Evolutionary conservation across 2,888 invertebrate species (phyloP), one percentile per base, ranked within the genome.

Genomic region (Melanophora roralis): DNA sequence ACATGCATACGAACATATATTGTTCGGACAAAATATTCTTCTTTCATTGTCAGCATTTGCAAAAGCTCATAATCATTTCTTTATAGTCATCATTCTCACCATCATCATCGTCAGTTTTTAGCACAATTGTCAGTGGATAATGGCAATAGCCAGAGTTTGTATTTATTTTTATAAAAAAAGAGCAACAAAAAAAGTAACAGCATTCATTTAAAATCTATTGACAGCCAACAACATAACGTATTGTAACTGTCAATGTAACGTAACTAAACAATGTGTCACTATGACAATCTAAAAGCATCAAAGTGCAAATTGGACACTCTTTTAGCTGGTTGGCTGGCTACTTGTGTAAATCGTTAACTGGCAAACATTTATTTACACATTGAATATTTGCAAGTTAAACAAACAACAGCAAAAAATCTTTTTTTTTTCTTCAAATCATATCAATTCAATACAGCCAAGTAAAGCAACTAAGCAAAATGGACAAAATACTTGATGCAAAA

Each of bases 221-320:
- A 80, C 80, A 80, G 80, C 81, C 62, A 71, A 81, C 78, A 81
- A 76, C 81, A 81, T 81, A 81, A 81, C 81, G 81, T 81, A 81
- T 81, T 81, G 81, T 81, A 81, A 81, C 79, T 82, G 82, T 82
- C 82, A 82, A 75, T 62, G 68, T 74, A 82, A 82, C 82, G 82
- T 80, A 82, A 77, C 82, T 82, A 78, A 82, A 80, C 82, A 82
- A 82, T 82, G 82, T 80, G 79, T 82, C 82, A 82, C 82, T 80
- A 78, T 82, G 82, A 80, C 79, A 82, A 82, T 82, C 82, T 72
- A 68, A 82, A 77, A 82, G 82, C 82, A 82, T 82, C 79, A 80
- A 82, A 80, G 82, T 82, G 82, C 79, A 82, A 82, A 82, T 82
- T 82, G 82, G 82, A 82, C 79, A 82, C 82, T 77, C 65, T 72